Percentiles rank a stretch among this genome's conserved stretches.
Conservation (phyloP, 2,888 invertebrate genomes). For the Chalcosyrphus nemorum region DNA sequence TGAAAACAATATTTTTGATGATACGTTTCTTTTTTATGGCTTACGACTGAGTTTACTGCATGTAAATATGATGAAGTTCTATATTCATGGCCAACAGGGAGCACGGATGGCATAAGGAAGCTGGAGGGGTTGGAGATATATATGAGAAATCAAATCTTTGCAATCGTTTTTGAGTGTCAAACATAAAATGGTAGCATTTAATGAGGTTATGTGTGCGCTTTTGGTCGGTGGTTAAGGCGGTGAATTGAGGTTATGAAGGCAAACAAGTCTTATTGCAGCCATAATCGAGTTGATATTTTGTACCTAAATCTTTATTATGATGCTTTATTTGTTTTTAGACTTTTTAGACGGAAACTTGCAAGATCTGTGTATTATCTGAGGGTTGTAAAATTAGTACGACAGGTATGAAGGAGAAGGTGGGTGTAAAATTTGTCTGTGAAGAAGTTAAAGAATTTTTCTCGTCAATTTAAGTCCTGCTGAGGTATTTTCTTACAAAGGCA, state of each 20-base stretch:
- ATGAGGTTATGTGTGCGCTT: not conserved
- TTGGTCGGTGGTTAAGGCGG: not conserved
- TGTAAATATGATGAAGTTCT: slow-evolving; percentile 9
- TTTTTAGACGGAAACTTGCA: not conserved
- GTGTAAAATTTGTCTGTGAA: too few species aligned
- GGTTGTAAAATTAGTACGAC: not conserved
- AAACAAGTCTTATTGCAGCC: not conserved
- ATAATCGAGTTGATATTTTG: not conserved
- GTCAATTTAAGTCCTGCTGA: too few species aligned
- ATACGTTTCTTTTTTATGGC: slow-evolving; percentile 19
- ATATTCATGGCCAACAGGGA: not conserved
- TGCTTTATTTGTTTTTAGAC: not conserved
- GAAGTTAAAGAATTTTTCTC: too few species aligned
- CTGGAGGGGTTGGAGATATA: too few species aligned
- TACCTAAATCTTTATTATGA: not conserved
- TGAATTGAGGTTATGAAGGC: not conserved
- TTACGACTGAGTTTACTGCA: slow-evolving; percentile 23
- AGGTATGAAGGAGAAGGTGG: too few species aligned
- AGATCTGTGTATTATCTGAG: not conserved
- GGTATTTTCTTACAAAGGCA: too few species aligned
- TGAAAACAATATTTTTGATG: slow-evolving; percentile 30
- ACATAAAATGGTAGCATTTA: slow-evolving; percentile 10
- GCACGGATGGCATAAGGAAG: not conserved
- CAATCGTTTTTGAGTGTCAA: slow-evolving; percentile 29
- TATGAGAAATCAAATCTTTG: slow-evolving; percentile 24